Evolutionary conservation across 2,113 vertebrate genomes (phyloP), one percentile per base, ranked within the genome.

Genomic region (Channa argus): DNA sequence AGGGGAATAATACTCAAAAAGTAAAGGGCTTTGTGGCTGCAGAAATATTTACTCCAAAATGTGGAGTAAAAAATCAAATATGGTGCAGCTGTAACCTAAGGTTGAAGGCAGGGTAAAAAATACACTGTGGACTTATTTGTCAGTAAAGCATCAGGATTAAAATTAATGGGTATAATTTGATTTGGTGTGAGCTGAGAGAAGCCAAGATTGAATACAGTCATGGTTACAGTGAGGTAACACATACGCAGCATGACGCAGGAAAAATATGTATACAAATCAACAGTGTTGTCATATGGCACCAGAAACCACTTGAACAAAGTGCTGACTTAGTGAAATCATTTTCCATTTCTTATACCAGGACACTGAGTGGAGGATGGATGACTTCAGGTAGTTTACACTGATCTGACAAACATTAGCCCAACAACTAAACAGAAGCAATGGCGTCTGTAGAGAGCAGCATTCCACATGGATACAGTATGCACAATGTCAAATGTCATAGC

Each of bases 241-340:
- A 24, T 49, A 58, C 55, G 58, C 13, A 70, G 38, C 4, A 44
- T 12, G 7, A 24, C 60, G 49, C 5, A 5, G 9, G 15, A 70
- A 38, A 66, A 58, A 65, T 58, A 4, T 45, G 12, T 3, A 8
- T 43, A 36, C 62, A 37, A 50, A 24, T 70, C 37, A 60, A 7
- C 14, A 34, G 43, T 33, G 24, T 11, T 59, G 13, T 34, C 14
- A 46, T 9, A 39, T 36, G 1, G 49, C 38, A 50, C 51, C 15
- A 59, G 60, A 41, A 74, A 73, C 12, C 60, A 61, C 37, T 78
- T 15, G 45, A 34, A 4, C 2, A 41, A 55, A 64, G 60, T 58
- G 69, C 60, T 56, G 54, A 45, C 43, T 63, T 77, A 39, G 73
- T 50, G 50, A 41, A 66, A 66, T 15, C 64, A 39, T 52, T 73